These are phyloP conservation scores for Eubasilissa splendida DNA, from an alignment of 2,888 invertebrate species.

Conservation along the genomic window DNA sequence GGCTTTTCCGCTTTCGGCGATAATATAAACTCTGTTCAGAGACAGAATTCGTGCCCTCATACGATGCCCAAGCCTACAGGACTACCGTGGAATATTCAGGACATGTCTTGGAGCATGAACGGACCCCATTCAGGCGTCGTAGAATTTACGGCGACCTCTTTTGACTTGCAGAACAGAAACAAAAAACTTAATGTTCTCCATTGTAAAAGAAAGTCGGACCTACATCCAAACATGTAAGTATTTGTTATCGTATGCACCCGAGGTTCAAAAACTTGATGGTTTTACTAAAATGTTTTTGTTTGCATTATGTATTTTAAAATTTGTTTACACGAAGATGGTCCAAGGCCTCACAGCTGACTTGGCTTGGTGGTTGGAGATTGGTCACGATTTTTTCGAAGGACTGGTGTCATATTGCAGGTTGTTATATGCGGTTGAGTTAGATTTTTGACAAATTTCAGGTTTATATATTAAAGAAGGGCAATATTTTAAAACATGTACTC, in stretches of 20 bases:
- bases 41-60: slow-evolving; percentile 60
- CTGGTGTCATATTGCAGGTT: too few species aligned
- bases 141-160: slow-evolving; percentile 67
- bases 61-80: slow-evolving; percentile 68
- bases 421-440: too few species aligned
- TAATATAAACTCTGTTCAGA: slow-evolving; percentile 6
- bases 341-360: too few species aligned
- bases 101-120: slow-evolving; percentile 71
- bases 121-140: slow-evolving; percentile 67
- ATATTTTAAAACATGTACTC: too few species aligned
- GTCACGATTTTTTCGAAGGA: too few species aligned
- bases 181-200: slow-evolving; percentile 63
- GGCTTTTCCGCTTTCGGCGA: slow-evolving; percentile 4
- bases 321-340: too few species aligned
- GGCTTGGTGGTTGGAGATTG: too few species aligned
- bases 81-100: slow-evolving; percentile 72
- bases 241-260: neutral
- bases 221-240: slow-evolving; percentile 44
- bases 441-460: too few species aligned
- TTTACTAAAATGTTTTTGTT: too few species aligned
- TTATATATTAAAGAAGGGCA: too few species aligned
- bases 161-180: slow-evolving; percentile 60
- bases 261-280: too few species aligned
- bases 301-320: too few species aligned
- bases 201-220: slow-evolving; percentile 60